Evolutionary conservation across 1,140 invertebrate species (phyloP).

Genomic region (Pseudomyrmex sp.): DNA sequence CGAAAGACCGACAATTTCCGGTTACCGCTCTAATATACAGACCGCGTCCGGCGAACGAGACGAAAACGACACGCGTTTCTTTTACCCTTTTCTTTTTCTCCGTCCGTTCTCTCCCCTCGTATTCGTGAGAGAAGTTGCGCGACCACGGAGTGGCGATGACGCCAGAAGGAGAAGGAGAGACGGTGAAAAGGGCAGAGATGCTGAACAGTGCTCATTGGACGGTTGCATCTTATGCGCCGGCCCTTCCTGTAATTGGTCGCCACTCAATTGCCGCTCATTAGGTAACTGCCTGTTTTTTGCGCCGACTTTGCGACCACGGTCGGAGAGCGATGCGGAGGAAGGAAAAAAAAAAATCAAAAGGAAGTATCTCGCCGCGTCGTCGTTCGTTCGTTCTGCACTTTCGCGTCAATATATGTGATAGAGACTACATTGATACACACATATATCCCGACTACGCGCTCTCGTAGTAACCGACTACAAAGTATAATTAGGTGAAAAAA

Average conservation of each 20-base stretch:
- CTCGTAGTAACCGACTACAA: neutral
- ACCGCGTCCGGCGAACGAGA: constrained; percentile 52
- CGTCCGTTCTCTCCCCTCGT: constrained; percentile 1
- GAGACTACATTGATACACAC: too few relatives aligned
- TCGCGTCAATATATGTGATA: constrained; percentile 3
- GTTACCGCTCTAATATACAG: constrained; percentile 45
- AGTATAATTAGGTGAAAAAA: constrained; percentile 4
- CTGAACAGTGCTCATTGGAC: constrained; percentile 79
- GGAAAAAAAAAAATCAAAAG: constrained; percentile 41
- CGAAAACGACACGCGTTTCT: constrained; percentile 47
- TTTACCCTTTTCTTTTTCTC: neutral
- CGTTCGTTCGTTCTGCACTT: neutral
- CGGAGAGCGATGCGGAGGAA: constrained; percentile 45
- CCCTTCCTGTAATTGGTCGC: constrained; percentile 82
- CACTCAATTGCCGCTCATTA: constrained; percentile 83
- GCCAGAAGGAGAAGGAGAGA: constrained; percentile 66
- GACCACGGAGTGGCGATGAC: constrained; percentile 50
- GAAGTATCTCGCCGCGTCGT: constrained; percentile 46
- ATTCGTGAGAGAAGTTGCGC: constrained; percentile 25
- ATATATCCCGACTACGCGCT: too few relatives aligned
- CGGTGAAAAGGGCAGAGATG: constrained; percentile 66
- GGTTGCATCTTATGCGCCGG: constrained; percentile 77
- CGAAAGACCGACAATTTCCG: constrained; percentile 64
- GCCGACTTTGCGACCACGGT: constrained; percentile 71
- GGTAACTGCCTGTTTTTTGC: constrained; percentile 80